Evolutionary conservation across 2,888 invertebrate genomes (phyloP).

Genomic region (Archips xylosteana): DNA sequence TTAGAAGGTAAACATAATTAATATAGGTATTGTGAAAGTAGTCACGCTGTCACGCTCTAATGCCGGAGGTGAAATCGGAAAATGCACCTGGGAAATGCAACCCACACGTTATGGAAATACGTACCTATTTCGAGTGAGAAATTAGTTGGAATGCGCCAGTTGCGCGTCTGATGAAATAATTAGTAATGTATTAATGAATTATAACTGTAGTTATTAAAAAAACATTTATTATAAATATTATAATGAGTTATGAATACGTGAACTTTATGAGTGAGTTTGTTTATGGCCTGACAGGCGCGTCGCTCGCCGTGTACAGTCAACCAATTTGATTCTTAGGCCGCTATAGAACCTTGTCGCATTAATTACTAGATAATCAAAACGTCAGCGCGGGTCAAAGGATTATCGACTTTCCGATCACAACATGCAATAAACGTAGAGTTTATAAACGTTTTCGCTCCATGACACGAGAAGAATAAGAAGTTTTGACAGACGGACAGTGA

Average conservation of each 20-base stretch:
- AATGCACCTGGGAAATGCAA: neutral
- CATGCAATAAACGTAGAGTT: too few species aligned
- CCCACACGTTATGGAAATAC: neutral
- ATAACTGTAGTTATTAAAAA: slow-evolving; percentile 9
- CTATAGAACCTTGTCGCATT: too few species aligned
- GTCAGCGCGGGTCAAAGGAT: too few species aligned
- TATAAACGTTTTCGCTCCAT: too few species aligned
- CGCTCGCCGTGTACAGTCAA: too few species aligned
- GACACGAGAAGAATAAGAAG: too few species aligned
- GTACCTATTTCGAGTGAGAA: neutral
- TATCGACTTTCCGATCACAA: too few species aligned
- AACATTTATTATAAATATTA: slow-evolving; percentile 15
- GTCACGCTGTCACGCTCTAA: slow-evolving; percentile 32
- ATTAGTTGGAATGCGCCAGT: neutral
- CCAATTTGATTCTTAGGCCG: too few species aligned
- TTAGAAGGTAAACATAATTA: slow-evolving; percentile 8
- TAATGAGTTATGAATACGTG: slow-evolving; percentile 7
- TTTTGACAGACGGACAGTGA: too few species aligned
- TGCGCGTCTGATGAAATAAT: slow-evolving; percentile 12
- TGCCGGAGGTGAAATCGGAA: neutral
- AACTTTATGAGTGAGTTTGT: neutral
- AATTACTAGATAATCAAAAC: too few species aligned
- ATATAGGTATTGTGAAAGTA: slow-evolving; percentile 25
- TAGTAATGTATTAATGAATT: slow-evolving; percentile 22
- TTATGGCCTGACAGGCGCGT: neutral